Evolutionary conservation across 2,113 vertebrate genomes (phyloP).

Genomic region (Ictalurus furcatus): DNA sequence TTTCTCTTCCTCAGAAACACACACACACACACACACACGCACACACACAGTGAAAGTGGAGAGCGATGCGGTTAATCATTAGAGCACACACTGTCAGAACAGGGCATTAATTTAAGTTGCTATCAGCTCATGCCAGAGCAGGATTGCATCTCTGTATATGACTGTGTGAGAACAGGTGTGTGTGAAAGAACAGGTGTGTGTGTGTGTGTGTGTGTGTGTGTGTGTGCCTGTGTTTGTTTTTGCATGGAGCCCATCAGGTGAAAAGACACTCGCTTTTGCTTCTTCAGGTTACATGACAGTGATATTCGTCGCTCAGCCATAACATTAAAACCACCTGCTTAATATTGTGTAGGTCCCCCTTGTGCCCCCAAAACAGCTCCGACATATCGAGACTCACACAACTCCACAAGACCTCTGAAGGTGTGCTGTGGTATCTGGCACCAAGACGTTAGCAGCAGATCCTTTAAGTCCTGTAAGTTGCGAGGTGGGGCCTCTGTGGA

Average conservation of each 20-base stretch:
- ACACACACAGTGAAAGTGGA: neutral
- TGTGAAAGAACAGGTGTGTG: slow-evolving; percentile 51
- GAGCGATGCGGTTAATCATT: slow-evolving; percentile 51
- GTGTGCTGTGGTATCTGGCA: no score
- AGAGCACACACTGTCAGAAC: slow-evolving; percentile 43
- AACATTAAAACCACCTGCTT: no score
- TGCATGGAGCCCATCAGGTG: slow-evolving; percentile 19
- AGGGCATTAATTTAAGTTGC: slow-evolving; percentile 56
- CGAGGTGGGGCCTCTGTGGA: no score
- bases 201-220: slow-evolving; percentile 55
- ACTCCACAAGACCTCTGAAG: no score
- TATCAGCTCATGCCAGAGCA: slow-evolving; percentile 49
- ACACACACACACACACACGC: slow-evolving; percentile 6
- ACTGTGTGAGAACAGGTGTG: slow-evolving; percentile 57
- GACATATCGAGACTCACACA: no score
- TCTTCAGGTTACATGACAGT: slow-evolving; percentile 51
- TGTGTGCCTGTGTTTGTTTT: slow-evolving; percentile 35
- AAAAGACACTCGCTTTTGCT: slow-evolving; percentile 50
- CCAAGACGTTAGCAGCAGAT: no score
- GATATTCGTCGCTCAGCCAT: neutral
- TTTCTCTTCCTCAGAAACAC: neutral
- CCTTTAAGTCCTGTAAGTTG: no score
- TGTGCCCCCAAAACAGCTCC: no score
- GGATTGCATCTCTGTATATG: slow-evolving; percentile 48
- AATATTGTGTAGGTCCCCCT: no score